Percentiles rank a stretch among this genome's conserved stretches.
Evolutionary conservation across 2,113 vertebrate genomes (phyloP).

Genomic region (Pterocles gutturalis): DNA sequence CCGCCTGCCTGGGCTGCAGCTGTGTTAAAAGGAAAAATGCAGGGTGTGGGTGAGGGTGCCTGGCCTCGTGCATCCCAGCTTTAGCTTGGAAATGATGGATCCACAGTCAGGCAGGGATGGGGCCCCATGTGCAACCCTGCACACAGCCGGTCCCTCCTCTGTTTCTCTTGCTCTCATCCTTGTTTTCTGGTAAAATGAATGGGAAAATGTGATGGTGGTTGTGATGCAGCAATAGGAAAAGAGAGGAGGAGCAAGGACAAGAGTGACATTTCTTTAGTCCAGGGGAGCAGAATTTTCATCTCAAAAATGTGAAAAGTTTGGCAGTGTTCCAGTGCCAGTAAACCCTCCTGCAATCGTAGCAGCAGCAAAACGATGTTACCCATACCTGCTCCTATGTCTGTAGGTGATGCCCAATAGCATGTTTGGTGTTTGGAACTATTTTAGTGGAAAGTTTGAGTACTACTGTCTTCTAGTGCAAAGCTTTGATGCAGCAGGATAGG

Average conservation of each 20-base stretch:
- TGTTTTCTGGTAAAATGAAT: background rate
- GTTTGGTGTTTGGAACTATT: background rate
- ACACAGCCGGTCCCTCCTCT: fast-evolving
- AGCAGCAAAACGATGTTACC: background rate
- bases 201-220: background rate
- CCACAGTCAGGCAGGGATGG: fast-evolving
- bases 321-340: background rate
- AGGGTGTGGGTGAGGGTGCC: too few relatives aligned
- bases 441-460: background rate
- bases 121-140: fast-evolving
- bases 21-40: background rate
- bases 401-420: background rate
- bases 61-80: background rate
- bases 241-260: background rate
- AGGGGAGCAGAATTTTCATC: background rate
- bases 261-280: background rate
- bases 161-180: background rate
- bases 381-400: background rate
- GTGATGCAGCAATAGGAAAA: background rate
- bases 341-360: background rate
- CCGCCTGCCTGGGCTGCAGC: background rate
- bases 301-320: background rate
- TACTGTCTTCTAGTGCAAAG: fast-evolving
- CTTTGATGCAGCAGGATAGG: background rate
- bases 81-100: background rate